Base-by-base conservation (phyloP, 2,888 invertebrate species). In the Sarcophaga variegata region DNA sequence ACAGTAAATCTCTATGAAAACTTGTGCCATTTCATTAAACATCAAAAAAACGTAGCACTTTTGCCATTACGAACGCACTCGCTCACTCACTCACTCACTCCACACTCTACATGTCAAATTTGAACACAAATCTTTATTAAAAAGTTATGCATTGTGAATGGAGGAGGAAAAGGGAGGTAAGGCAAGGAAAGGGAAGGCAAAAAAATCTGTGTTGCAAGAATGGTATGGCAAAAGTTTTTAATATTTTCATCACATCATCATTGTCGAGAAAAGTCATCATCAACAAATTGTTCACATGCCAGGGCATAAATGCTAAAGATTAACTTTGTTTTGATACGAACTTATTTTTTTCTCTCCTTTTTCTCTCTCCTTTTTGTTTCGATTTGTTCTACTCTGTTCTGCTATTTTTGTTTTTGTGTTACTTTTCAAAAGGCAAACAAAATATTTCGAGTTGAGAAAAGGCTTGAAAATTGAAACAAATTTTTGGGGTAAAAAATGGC, bases 221-320 rank as follows among this genome's bases (percentile, higher is more conserved):
- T 37, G 37, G 37, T 0, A 66, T 1, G 63, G n/a, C 3, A 59
- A 70, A 82, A 77, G 70, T 64, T 78, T 49, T 62, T 62, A 71
- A n/a, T 77, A 77, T 78, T 83, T 83, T 78, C 72, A 66, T 83
- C 64, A 82, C 77, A 71, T 82, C 77, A 71, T 82, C 64, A 82
- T 54, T 76, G 63, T 59, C 45, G 20, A 71, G 25, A 22, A 82
- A 77, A 71, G 63, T 71, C 71, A 60, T 49, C 71, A 83, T 67
- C 66, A 62, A 67, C 12, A 72, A 62, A 78, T 72, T 78, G 17
- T 66, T 78, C 27, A 78, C 72, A 72, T 83, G 49, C 60, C 67
- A 59, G 10, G 62, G 66, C 66, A 66, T 62, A 67, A 83, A 78
- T 67, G 71, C 49, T 54, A 62, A 72, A 72, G 71, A 49, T 78